Percentiles rank a stretch among this genome's conserved stretches.
Conservation (phyloP, 1,140 invertebrate species). For the Papilio helenus region DNA sequence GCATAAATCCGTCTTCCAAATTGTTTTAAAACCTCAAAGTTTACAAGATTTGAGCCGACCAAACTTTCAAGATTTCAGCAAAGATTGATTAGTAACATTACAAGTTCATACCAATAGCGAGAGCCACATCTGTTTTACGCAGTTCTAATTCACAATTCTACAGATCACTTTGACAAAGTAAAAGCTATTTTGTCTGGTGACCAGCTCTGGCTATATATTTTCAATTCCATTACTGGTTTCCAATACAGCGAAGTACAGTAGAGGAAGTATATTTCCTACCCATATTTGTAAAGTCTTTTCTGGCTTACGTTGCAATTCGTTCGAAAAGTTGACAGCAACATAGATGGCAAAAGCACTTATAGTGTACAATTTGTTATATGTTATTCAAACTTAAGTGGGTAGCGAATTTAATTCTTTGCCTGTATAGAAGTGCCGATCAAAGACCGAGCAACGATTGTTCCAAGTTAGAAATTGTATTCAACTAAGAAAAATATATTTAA, state of each 20-base stretch:
- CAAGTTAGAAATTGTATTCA: too few relatives aligned
- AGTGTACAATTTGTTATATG: too few relatives aligned
- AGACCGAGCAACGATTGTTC: too few relatives aligned
- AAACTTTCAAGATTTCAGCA: background rate
- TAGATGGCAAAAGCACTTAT: too few relatives aligned
- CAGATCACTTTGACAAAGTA: slow-evolving; percentile 32
- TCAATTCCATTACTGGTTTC: slow-evolving; percentile 18
- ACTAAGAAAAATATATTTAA: too few relatives aligned
- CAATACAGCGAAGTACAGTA: background rate
- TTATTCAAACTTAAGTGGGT: too few relatives aligned
- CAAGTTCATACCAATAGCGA: slow-evolving; percentile 3
- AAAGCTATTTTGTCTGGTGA: slow-evolving; percentile 3
- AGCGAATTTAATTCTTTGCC: too few relatives aligned
- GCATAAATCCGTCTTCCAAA: background rate
- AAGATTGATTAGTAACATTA: slow-evolving; percentile 30
- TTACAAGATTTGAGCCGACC: background rate
- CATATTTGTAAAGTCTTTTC: background rate
- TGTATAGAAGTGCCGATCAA: too few relatives aligned
- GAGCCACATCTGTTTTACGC: background rate
- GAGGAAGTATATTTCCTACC: background rate
- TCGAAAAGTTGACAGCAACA: too few relatives aligned
- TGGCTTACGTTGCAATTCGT: too few relatives aligned
- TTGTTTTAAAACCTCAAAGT: background rate
- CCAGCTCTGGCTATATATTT: slow-evolving; percentile 14
- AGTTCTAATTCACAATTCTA: background rate